Conservation (phyloP, 1,140 invertebrate species). For the Macrobrachium nipponense region DNA sequence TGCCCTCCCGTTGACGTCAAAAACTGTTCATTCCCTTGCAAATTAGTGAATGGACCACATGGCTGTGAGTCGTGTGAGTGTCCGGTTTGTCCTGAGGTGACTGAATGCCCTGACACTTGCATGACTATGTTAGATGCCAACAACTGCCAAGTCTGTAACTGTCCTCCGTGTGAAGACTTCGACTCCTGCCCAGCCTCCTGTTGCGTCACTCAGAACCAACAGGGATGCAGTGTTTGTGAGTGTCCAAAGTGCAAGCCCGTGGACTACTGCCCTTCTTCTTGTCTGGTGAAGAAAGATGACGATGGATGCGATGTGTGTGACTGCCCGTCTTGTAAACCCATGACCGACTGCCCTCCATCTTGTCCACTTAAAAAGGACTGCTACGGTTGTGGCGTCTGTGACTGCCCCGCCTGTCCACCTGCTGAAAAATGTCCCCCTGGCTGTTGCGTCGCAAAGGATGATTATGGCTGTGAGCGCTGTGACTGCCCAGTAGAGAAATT, state of each 20-base stretch:
- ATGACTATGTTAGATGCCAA: background rate
- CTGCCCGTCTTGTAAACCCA: background rate
- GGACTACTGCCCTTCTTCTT: background rate
- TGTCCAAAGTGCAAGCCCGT: background rate
- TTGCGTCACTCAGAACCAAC: background rate
- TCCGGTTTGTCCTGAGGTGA: background rate
- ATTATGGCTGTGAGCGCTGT: background rate
- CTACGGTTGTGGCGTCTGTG: background rate
- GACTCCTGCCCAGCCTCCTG: background rate
- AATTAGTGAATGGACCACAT: no score
- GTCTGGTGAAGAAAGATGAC: background rate
- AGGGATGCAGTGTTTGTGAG: background rate
- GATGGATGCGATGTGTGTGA: background rate
- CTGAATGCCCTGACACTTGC: background rate
- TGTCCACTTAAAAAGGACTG: constrained; percentile 5
- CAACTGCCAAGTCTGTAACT: background rate
- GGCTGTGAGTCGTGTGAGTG: background rate
- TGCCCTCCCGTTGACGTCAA: no score
- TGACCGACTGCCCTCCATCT: background rate
- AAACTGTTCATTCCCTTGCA: no score
- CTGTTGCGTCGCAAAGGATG: background rate
- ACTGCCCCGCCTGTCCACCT: background rate
- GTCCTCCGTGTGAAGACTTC: background rate
- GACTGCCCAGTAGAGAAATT: background rate
- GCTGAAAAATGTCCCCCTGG: background rate